phyloP scores from a whole-genome alignment of 2,113 vertebrate genomes.

The Xiphophorus maculatus region DNA sequence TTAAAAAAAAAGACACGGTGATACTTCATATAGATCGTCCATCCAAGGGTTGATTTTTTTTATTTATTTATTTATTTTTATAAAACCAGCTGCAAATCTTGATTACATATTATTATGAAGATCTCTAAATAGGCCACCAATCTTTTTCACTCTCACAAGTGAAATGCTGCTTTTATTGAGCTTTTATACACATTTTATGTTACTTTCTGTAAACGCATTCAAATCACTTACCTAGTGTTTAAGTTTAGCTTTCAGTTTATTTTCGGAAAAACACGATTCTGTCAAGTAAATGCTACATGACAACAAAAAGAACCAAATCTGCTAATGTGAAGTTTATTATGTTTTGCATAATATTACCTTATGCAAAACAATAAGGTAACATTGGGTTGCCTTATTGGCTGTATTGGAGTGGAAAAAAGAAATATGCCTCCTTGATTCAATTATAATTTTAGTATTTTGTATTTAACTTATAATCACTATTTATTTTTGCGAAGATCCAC shows the following conservation, averaged over 20 bases:
- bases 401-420: background rate
- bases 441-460: too few species aligned
- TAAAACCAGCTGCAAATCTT: too few species aligned
- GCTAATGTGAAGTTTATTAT: background rate
- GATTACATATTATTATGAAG: too few species aligned
- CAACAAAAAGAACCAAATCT: background rate
- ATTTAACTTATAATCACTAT: background rate
- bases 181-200: background rate
- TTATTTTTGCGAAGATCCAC: background rate
- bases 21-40: background rate
- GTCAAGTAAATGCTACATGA: background rate
- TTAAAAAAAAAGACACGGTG: too few species aligned
- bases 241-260: background rate
- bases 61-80: too few species aligned
- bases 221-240: background rate
- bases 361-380: too few species aligned
- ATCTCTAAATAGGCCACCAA: too few species aligned
- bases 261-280: background rate
- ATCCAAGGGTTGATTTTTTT: too few species aligned
- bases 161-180: too few species aligned
- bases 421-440: too few species aligned
- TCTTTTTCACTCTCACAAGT: too few species aligned
- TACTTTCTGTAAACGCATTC: background rate
- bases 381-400: background rate
- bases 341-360: too few species aligned